Evolutionary conservation across 1,140 invertebrate species (phyloP), one percentile per base, ranked within the genome.

Genomic region (Octopus bimaculoides): DNA sequence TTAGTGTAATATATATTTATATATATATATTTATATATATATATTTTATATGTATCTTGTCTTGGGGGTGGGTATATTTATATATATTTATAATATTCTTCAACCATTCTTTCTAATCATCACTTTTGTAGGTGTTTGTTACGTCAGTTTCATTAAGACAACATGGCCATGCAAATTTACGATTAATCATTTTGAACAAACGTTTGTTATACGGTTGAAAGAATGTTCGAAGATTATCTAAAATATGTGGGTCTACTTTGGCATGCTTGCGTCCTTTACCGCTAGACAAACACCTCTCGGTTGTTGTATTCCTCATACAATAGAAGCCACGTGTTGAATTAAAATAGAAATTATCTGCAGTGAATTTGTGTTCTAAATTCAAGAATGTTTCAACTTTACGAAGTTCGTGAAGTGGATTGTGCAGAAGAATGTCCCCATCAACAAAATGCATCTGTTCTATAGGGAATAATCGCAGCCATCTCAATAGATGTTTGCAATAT

Each of bases 211-310:
- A 96, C 0, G 96, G 95, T 85, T 93, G 92, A 89, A 97, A 98
- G 89, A 97, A 98, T 85, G 96, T 93, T 83, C 94, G 92, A 54
- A 98, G 92, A 83, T 93, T 92, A 81, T 94, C 92, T 79, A 97
- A 91, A 52, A 94, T 93, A 52, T 90, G 89, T 4, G 92, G 92
- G 83, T 95, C 92, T 82, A 98, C 95, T 80, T 93, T 92, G 4
- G 96, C 96, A 92, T 98, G 96, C 86, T 93, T 95, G 17, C 97
- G 91, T 7, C 97, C 97, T 90, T 98, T 98, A 14, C 95, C 97
- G 89, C 96, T 96, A 77, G 96, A 96, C 55, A 98, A 91, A 90
- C 97, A 98, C 74, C 79, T 80, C 56, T 86, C 83, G 10, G 69
- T 82, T 54, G 80, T 80, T n/a, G 83, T 84, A 52, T 82, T 83